Evolutionary conservation across 2,797 vertebrate genomes (phyloP).

Genomic region (Pteropus rufus): DNA sequence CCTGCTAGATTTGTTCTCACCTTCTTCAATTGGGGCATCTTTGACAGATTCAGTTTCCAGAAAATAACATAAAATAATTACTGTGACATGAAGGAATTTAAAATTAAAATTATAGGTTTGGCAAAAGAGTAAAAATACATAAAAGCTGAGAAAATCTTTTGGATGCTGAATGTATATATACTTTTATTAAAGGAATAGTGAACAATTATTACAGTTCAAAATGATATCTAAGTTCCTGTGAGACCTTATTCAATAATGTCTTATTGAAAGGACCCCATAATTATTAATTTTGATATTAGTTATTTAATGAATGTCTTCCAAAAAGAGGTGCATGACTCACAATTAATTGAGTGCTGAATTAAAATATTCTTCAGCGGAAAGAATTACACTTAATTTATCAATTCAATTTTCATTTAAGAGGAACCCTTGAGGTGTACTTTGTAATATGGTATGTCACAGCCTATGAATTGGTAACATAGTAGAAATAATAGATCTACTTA

Average conservation of each 20-base stretch:
- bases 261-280: background rate
- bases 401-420: constrained; percentile 29
- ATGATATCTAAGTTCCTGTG: background rate
- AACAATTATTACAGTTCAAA: constrained; percentile 15
- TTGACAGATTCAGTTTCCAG: background rate
- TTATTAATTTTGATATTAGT: constrained; percentile 17
- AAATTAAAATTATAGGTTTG: constrained; percentile 3
- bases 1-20: background rate
- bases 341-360: constrained; percentile 34
- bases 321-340: constrained; percentile 16
- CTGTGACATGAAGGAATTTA: background rate
- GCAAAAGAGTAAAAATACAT: background rate
- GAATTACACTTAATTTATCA: constrained; percentile 38
- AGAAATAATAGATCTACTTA: background rate
- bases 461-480: background rate
- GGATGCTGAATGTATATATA: background rate
- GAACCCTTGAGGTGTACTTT: background rate
- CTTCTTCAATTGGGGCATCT: background rate
- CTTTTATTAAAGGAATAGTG: constrained; percentile 9
- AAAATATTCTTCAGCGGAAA: constrained; percentile 36
- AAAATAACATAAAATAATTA: constrained; percentile 48
- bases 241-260: background rate
- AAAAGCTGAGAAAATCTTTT: background rate
- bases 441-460: background rate
- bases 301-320: background rate